These are phyloP conservation scores for Heterodera schachtii DNA, from an alignment of 1,140 invertebrate genomes.

Conservation along the genomic window DNA sequence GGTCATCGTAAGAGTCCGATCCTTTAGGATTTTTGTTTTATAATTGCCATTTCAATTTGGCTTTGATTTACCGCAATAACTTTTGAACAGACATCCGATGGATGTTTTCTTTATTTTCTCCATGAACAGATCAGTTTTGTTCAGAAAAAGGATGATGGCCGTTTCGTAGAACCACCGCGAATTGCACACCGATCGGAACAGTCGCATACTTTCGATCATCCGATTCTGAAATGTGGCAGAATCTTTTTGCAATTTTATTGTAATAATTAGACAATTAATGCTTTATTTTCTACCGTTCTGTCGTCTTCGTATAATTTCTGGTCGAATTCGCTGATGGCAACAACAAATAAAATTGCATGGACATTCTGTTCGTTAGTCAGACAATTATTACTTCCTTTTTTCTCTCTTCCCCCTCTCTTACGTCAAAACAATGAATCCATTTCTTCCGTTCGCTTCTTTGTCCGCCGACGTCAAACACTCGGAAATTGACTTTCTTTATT, in stretches of 20 bases:
- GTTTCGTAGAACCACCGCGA: slow-evolving; percentile 43
- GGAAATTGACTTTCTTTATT: slow-evolving; percentile 28
- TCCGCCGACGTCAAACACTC: slow-evolving; percentile 65
- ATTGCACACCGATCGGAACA: slow-evolving; percentile 49
- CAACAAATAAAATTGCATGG: slow-evolving; percentile 74
- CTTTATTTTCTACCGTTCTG: slow-evolving; percentile 75
- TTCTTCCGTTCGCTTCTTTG: slow-evolving; percentile 93
- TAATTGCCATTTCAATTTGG: slow-evolving; percentile 9
- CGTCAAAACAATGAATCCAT: slow-evolving; percentile 90
- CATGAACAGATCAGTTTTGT: slow-evolving; percentile 60
- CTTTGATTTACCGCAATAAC: slow-evolving; percentile 34
- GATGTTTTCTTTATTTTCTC: slow-evolving; percentile 51
- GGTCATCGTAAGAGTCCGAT: slow-evolving; percentile 34
- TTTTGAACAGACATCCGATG: slow-evolving; percentile 26
- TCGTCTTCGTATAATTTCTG: slow-evolving; percentile 92
- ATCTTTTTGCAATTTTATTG: too few relatives aligned
- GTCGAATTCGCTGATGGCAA: slow-evolving; percentile 79
- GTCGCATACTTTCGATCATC: slow-evolving; percentile 49
- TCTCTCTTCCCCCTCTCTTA: background rate
- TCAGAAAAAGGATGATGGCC: slow-evolving; percentile 62
- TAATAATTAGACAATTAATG: slow-evolving; percentile 41
- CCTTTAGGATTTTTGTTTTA: slow-evolving; percentile 3
- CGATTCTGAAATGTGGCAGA: slow-evolving; percentile 42
- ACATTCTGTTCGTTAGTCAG: slow-evolving; percentile 28
- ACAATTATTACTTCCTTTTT: background rate